phyloP scores from a whole-genome alignment of 2,113 vertebrate species.

The Caranx ignobilis region DNA sequence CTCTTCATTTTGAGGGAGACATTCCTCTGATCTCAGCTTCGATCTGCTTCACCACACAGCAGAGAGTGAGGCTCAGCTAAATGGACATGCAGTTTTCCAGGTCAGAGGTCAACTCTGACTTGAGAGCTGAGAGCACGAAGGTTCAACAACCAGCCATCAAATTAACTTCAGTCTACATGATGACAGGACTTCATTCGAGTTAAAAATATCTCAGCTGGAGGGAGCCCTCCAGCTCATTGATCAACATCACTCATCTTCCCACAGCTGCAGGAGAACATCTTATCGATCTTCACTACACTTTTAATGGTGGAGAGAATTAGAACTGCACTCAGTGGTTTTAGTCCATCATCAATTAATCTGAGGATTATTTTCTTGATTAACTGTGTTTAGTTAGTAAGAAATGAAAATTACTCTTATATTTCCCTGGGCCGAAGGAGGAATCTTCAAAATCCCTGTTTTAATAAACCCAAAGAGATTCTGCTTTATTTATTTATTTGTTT shows the following conservation, averaged over 20 bases:
- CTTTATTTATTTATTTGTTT: too few species aligned
- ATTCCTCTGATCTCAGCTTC: slow-evolving; percentile 41
- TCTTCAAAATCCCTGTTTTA: too few species aligned
- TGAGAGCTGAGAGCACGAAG: neutral
- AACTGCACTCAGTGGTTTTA: neutral
- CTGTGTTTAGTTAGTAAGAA: neutral
- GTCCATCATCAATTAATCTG: neutral
- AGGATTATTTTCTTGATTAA: neutral
- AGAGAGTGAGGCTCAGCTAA: slow-evolving; percentile 15
- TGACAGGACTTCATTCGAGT: neutral
- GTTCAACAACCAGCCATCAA: slow-evolving; percentile 18
- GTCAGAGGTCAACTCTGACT: slow-evolving; percentile 10
- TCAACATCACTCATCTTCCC: slow-evolving; percentile 6
- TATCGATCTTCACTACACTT: neutral
- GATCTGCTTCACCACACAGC: slow-evolving; percentile 19
- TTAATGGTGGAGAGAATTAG: neutral
- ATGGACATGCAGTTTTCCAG: neutral
- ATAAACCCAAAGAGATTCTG: too few species aligned
- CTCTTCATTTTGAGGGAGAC: slow-evolving; percentile 13
- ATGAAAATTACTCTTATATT: too few species aligned
- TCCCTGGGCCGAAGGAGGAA: too few species aligned
- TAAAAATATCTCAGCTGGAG: neutral
- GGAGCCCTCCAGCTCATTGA: slow-evolving; percentile 32
- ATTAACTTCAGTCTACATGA: slow-evolving; percentile 13
- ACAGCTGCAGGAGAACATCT: neutral